Base-by-base conservation (phyloP, 2,888 invertebrate genomes). In the Fabriciana adippe region DNA sequence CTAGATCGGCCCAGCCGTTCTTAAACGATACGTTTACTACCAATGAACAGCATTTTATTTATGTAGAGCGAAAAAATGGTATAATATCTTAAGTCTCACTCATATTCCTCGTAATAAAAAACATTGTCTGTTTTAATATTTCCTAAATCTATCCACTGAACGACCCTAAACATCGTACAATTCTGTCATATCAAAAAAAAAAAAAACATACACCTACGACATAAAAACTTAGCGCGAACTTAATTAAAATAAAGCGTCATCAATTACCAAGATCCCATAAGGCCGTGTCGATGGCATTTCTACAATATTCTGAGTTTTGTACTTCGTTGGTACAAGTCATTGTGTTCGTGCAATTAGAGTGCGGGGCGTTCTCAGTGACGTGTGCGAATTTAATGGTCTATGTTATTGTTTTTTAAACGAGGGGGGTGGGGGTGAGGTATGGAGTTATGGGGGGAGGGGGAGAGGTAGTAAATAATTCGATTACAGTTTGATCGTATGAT, bases 331-430 rank as follows among this genome's bases (percentile, higher is more conserved):
- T 80, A 81, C 80, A 77, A 82, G 79, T 84, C 84, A 88, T 87
- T 89, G 76, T 78, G 81, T 76, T 74, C 76, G 78, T 72, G 86
- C 90, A 90, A 90, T 90, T 90, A 90, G 82, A 80, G 81, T 74
- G 74, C 76, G 79, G 77, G 79, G 77, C 82, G 85, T 73, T 79
- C 75, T 76, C 90, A 88, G 79, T 87, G 79, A 80, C 78, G 86
- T 90, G 91, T 83, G 84, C 81, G 82, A 90, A 87, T 92, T 92
- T 92, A 92, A 92, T 92, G 92, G 89, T 68, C 79, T 80, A 81
- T 80, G 81, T 88, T 87, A 90, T 91, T 91, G 90, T 91, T 90
- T 90, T 86, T 87, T 82, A 73, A 79, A 80, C 79, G 73, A 78
- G 67, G 73, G 74, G 69, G 59, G 48, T 26, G n/a, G 59, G 48